Evolutionary conservation across 2,797 vertebrate species (phyloP).

Genomic region (Gymnopithys bicolor): DNA sequence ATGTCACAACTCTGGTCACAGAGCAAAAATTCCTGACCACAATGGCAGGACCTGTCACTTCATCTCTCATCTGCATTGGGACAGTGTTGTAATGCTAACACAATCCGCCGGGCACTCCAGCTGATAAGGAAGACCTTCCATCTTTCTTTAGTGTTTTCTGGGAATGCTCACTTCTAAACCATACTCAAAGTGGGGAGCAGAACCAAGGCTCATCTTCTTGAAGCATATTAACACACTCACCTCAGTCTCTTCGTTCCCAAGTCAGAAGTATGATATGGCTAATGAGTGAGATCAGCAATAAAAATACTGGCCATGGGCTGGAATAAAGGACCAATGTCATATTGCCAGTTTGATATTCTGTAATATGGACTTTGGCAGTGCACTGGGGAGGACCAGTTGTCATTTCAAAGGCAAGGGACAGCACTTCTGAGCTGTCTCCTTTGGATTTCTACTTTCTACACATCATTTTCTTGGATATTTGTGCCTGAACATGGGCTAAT

Average conservation of each 20-base stretch:
- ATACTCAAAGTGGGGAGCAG: neutral
- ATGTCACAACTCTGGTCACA: neutral
- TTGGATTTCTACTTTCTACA: neutral
- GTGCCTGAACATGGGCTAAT: neutral
- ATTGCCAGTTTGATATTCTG: neutral
- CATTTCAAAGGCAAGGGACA: neutral
- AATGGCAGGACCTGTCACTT: neutral
- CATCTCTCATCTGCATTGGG: neutral
- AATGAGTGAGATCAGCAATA: conserved; percentile 5
- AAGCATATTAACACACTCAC: neutral
- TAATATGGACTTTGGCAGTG: neutral
- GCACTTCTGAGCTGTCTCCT: neutral
- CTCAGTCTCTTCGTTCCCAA: neutral
- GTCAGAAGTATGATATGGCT: neutral
- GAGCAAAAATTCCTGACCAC: conserved; percentile 13
- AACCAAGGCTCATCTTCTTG: neutral
- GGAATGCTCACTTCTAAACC: neutral
- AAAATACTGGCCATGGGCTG: neutral
- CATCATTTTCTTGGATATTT: neutral
- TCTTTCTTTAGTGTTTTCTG: neutral
- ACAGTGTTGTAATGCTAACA: neutral
- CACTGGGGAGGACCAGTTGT: neutral
- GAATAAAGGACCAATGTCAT: neutral
- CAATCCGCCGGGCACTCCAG: neutral
- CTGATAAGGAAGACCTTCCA: conserved; percentile 17